phyloP scores from a whole-genome alignment of 2,888 invertebrate genomes.

The Amiota mariae region DNA sequence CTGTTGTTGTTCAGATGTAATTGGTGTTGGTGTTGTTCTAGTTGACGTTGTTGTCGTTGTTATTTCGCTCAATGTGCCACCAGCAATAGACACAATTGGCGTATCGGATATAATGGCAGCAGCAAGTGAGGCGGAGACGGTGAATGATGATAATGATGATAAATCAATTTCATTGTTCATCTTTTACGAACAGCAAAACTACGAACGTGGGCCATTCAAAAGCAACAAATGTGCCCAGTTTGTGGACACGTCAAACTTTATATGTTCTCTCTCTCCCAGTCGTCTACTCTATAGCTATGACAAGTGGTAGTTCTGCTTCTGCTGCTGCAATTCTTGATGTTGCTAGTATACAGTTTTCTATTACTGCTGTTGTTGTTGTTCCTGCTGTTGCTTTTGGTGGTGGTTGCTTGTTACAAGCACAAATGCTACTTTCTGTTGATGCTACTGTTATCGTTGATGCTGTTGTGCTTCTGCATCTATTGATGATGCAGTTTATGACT shows the following conservation, averaged over 20 bases:
- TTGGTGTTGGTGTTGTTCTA: conserved; percentile 66
- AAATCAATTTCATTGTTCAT: conserved; percentile 68
- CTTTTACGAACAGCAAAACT: conserved; percentile 55
- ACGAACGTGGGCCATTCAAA: conserved; percentile 17
- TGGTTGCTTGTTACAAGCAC: too few relatives aligned
- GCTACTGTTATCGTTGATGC: too few relatives aligned
- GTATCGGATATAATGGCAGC: conserved; percentile 66
- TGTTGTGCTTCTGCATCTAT: too few relatives aligned
- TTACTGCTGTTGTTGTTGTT: too few relatives aligned
- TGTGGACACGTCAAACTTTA: background rate
- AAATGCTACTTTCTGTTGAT: too few relatives aligned
- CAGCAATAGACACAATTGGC: conserved; percentile 69
- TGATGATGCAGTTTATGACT: too few relatives aligned
- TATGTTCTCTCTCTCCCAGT: too few relatives aligned
- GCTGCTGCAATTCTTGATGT: background rate
- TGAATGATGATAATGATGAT: conserved; percentile 51
- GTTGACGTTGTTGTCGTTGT: conserved; percentile 70
- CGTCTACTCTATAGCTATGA: too few relatives aligned
- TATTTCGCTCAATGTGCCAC: conserved; percentile 66
- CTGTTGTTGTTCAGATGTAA: conserved; percentile 15
- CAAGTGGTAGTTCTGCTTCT: background rate
- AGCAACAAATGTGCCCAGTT: conserved; percentile 7
- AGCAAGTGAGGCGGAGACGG: conserved; percentile 27
- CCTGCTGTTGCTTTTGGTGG: too few relatives aligned
- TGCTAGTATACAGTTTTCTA: background rate